Percentiles rank a stretch among this genome's conserved stretches.
These are phyloP conservation scores for Calephelis virginiensis DNA, from an alignment of 1,140 invertebrate genomes.

Conservation along the genomic window DNA sequence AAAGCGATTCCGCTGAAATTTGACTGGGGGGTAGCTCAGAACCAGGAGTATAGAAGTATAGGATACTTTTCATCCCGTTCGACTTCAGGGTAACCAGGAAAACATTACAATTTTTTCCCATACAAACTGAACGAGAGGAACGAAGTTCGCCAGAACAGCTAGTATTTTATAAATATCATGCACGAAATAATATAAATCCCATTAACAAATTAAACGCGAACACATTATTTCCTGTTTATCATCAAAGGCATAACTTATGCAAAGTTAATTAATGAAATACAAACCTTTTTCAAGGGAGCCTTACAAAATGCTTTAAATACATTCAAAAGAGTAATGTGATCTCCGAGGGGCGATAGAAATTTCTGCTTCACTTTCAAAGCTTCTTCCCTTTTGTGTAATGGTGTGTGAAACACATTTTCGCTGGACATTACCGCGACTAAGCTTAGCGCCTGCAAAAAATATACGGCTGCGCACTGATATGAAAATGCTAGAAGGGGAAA, in stretches of 20 bases:
- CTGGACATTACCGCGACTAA: constrained; percentile 81
- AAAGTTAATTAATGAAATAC: constrained; percentile 24
- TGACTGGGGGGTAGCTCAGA: too few relatives aligned
- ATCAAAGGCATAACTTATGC: constrained; percentile 2
- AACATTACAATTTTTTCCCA: too few relatives aligned
- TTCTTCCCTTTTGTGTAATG: constrained; percentile 82
- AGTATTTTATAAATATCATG: not conserved
- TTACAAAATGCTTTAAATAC: constrained; percentile 90
- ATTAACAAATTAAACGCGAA: not conserved
- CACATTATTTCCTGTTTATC: too few relatives aligned
- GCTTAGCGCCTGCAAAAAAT: constrained; percentile 74
- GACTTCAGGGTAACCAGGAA: too few relatives aligned
- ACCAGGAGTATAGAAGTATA: too few relatives aligned
- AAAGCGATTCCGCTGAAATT: too few relatives aligned
- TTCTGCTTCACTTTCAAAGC: constrained; percentile 85
- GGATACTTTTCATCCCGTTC: too few relatives aligned
- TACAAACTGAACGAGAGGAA: too few relatives aligned
- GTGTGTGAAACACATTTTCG: constrained; percentile 81
- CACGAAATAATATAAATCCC: not conserved
- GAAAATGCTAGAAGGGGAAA: constrained; percentile 1
- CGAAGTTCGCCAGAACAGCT: too few relatives aligned
- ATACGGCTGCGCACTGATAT: constrained; percentile 18
- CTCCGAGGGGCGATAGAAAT: constrained; percentile 92
- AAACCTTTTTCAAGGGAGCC: constrained; percentile 85
- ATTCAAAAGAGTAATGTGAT: constrained; percentile 95